Percentiles rank a stretch among this genome's conserved stretches.
phyloP scores from a whole-genome alignment of 2,797 vertebrate species.

The Salmo trutta region DNA sequence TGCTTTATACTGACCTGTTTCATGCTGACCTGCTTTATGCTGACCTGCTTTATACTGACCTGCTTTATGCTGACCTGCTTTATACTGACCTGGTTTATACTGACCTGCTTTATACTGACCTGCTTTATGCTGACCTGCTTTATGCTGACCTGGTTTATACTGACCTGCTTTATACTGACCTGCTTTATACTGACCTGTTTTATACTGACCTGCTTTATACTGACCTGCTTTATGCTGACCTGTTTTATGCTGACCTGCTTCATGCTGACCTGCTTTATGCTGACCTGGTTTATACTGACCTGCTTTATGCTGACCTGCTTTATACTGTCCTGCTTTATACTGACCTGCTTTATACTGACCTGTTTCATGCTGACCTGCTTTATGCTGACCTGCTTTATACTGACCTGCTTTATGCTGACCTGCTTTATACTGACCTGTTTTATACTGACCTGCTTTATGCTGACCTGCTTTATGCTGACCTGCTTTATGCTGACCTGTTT shows the following conservation, averaged over 20 bases:
- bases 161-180: constrained; percentile 66
- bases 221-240: not conserved
- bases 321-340: not conserved
- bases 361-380: not conserved
- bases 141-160: no score
- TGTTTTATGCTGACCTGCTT: constrained; percentile 64
- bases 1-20: constrained; percentile 71
- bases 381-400: constrained; percentile 64
- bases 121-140: constrained; percentile 35
- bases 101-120: constrained; percentile 75
- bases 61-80: constrained; percentile 37
- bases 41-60: constrained; percentile 74
- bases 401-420: not conserved
- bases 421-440: constrained; percentile 63
- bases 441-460: not conserved
- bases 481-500: constrained; percentile 37
- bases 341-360: constrained; percentile 54
- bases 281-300: constrained; percentile 54
- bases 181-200: not conserved
- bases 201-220: constrained; percentile 63
- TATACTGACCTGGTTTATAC: constrained; percentile 60
- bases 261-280: not conserved
- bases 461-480: constrained; percentile 54
- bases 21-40: not conserved
- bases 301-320: constrained; percentile 37